Percentiles rank a stretch among this genome's conserved stretches.
Conservation (phyloP, 2,113 vertebrate species). For the Pachycephala philippinensis region DNA sequence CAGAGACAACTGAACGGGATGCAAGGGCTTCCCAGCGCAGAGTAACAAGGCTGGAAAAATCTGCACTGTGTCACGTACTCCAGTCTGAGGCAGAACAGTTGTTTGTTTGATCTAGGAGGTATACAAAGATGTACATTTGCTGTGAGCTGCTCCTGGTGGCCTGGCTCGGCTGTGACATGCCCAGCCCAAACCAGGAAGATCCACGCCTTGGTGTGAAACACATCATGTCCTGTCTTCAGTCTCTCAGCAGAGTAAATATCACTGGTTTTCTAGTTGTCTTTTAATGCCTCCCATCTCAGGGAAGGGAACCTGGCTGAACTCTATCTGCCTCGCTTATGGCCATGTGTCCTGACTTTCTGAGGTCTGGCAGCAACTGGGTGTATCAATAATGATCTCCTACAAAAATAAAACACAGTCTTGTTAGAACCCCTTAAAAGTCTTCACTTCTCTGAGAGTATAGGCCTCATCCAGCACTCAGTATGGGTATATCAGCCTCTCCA, state of each 20-base stretch:
- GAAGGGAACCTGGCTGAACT: neutral
- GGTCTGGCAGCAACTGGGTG: neutral
- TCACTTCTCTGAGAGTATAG: neutral
- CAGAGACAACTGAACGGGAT: neutral
- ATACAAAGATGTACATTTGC: rapidly evolving
- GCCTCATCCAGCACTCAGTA: neutral
- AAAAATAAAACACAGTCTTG: neutral
- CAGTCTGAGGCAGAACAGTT: neutral
- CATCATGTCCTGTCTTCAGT: neutral
- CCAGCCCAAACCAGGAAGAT: neutral
- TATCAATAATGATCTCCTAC: rapidly evolving
- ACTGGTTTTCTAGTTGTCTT: neutral
- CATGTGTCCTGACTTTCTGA: neutral
- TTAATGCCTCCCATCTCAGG: neutral
- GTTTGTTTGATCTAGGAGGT: neutral
- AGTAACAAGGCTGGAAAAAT: neutral
- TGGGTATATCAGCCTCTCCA: neutral
- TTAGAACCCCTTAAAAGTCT: neutral
- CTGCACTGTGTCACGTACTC: rapidly evolving
- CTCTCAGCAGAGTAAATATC: rapidly evolving
- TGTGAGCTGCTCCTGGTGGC: neutral
- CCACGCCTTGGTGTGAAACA: rapidly evolving
- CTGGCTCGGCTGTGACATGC: neutral
- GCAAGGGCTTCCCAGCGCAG: neutral
- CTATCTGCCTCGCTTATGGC: neutral